phyloP scores from a whole-genome alignment of 2,113 vertebrate genomes.

The Hemichromis elongatus region DNA sequence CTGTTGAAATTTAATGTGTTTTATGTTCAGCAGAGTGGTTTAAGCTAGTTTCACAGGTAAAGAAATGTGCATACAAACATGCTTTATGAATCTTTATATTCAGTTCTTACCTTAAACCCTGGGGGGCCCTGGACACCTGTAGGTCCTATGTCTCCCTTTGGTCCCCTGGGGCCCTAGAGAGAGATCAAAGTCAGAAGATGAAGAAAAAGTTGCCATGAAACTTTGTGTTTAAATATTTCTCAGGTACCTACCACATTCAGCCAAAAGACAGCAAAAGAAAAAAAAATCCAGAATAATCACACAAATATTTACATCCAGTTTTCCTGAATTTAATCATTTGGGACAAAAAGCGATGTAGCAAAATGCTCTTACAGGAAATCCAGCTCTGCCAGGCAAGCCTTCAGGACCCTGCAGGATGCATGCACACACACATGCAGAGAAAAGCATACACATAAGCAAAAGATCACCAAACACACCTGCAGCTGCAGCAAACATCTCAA shows the following conservation, averaged over 20 bases:
- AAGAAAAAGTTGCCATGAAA: neutral
- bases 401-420: slow-evolving; percentile 80
- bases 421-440: neutral
- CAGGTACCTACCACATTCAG: neutral
- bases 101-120: slow-evolving; percentile 66
- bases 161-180: slow-evolving; percentile 83
- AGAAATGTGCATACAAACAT: fast-evolving
- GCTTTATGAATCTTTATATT: neutral
- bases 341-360: neutral
- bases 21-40: neutral
- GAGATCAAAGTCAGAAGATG: neutral
- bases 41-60: neutral
- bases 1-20: slow-evolving; percentile 49
- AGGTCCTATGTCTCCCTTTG: slow-evolving; percentile 82
- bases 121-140: slow-evolving; percentile 76
- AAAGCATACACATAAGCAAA: neutral
- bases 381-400: slow-evolving; percentile 82
- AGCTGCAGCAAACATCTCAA: neutral
- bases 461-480: neutral
- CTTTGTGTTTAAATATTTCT: neutral
- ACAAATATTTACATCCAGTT: neutral
- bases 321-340: neutral
- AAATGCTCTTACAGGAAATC: slow-evolving; percentile 83
- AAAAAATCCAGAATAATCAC: neutral
- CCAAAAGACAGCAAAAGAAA: slow-evolving; percentile 15